Base-by-base conservation (phyloP, 2,113 vertebrate genomes). In the Python bivittatus region DNA sequence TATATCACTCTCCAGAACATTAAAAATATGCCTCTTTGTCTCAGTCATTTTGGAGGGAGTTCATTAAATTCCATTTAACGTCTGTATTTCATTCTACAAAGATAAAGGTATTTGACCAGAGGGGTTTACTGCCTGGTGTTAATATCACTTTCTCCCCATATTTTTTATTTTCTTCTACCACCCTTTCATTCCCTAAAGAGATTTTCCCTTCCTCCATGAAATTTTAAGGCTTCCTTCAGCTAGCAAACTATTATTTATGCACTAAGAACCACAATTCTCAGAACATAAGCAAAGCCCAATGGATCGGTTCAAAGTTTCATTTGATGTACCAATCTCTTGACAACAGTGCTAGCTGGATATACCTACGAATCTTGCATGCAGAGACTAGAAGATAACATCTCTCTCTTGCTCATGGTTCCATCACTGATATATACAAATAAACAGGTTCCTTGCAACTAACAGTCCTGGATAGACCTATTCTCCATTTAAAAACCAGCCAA, bases 81-180 rank as follows among this genome's bases (percentile, higher is more conserved):
- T 58, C 12, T 7, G n/a, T 42, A 0, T 58, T 22, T 29, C 20
- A 56, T 23, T 0, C 0, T 57, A 23, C 54, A 8, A 3, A 2
- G 44, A 61, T 0, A 0, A 12, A 7, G 53, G 1, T 48, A 52
- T 27, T 9, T 0, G n/a, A 11, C 29, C 88, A 93, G 54, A n/a
- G 0, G 0, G 6, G 84, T 29, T 27, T 57, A 8, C 38, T 25
- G 2, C 0, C 79, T 20, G 4, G n/a, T 52, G 42, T 42, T 85
- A 57, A 25, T 86, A 52, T 84, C 38, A 52, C 10, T 64, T 87
- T 38, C 0, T 27, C n/a, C 23, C 48, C 61, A 85, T 61, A 85
- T 12, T 64, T 61, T 48, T 79, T 89, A 23, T 33, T 84, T 57
- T 53, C 12, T 57, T 44, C 38, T 29, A 20, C 56, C 7, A 86